Base-by-base conservation (phyloP, 2,113 vertebrate genomes). In the Microcebus griseorufus region DNA sequence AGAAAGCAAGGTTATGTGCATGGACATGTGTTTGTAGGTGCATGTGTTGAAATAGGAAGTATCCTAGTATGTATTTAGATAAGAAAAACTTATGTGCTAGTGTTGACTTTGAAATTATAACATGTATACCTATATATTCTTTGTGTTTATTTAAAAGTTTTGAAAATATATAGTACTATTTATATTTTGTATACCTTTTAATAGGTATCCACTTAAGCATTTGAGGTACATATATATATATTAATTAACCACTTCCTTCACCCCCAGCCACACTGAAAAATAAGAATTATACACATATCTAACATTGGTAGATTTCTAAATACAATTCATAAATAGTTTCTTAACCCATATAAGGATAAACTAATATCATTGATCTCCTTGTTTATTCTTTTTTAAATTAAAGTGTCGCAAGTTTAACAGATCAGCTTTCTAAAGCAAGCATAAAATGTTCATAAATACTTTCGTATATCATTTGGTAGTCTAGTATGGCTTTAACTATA, bases 151-250 rank as follows among this genome's bases (percentile, higher is more conserved):
- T 99, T 99, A 97, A 96, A 98, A 96, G 89, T 96, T 97, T 98
- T 98, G 95, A 97, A 98, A 98, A 98, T 98, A 98, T 97, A 98
- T 98, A 98, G 96, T 98, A 96, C 97, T 97, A 95, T 98, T 99
- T 99, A 97, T 99, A 99, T 98, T 99, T 99, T 98, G 95, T 98
- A 98, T 98, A 98, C 98, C 98, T 99, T 98, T 98, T 98, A 98
- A 97, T 98, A 97, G 97, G 96, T 98, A 98, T 97, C 85, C 96
- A 98, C 91, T 96, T 97, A 98, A 98, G 96, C 94, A 97, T 98
- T 98, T 98, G 97, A 98, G 94, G 96, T 98, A 98, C 92, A 95
- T 45, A 45, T 45, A 45, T 97, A 48, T 97, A 97, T 96, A 48
- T 93, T 96, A 97, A 97, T 94, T 98, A 96, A 97, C 88, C 93